These are phyloP conservation scores for Drosophila setifemur DNA, from an alignment of 1,140 invertebrate species.

Conservation along the genomic window DNA sequence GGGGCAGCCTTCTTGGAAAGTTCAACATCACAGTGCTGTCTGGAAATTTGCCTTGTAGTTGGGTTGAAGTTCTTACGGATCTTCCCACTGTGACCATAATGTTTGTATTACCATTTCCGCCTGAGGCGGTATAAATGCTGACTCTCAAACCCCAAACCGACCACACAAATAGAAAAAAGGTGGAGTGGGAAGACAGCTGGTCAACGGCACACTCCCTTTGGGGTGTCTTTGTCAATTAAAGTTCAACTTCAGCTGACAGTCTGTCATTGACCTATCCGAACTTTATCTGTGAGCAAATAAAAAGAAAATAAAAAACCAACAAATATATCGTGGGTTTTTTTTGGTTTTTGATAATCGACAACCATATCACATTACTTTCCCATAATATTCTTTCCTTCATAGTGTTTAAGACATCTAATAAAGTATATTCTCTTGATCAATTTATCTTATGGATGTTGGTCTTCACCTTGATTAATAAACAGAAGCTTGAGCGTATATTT, in stretches of 20 bases:
- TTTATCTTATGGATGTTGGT: constrained; percentile 20
- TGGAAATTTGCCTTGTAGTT: constrained; percentile 22
- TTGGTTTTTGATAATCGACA: constrained; percentile 61
- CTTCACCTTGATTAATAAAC: too few species aligned
- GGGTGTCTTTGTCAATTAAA: constrained; percentile 30
- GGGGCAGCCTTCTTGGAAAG: constrained; percentile 19
- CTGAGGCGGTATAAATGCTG: constrained; percentile 41
- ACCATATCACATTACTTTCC: constrained; percentile 48
- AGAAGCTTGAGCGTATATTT: constrained; percentile 2
- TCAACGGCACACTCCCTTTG: constrained; percentile 32
- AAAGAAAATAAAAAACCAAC: background rate
- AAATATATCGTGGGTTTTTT: constrained; percentile 34
- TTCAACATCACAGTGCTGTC: constrained; percentile 18
- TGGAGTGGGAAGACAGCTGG: constrained; percentile 19
- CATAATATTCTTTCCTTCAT: constrained; percentile 3
- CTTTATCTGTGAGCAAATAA: constrained; percentile 17
- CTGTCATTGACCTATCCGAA: constrained; percentile 14
- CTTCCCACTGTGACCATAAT: constrained; percentile 38
- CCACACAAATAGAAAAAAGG: constrained; percentile 31
- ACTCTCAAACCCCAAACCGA: constrained; percentile 37
- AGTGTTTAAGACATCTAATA: background rate
- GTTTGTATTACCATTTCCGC: constrained; percentile 41
- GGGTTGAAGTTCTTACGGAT: constrained; percentile 18
- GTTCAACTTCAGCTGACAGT: constrained; percentile 42
- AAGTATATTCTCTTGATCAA: too few species aligned